Conservation (phyloP, 1,140 invertebrate species). For the Caerostris extrusa region DNA sequence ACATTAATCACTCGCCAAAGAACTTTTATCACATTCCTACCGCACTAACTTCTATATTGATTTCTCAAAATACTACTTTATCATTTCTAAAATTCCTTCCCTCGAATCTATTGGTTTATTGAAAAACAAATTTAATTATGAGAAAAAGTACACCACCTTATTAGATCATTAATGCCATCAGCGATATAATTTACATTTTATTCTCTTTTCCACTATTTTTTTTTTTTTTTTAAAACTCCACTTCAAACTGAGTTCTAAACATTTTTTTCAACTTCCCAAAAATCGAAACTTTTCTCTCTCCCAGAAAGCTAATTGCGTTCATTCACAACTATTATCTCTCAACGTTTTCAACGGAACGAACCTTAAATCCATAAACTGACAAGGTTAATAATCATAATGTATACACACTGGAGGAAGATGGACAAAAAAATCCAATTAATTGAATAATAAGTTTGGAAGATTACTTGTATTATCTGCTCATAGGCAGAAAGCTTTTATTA, state of each 20-base stretch:
- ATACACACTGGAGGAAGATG: conserved; percentile 41
- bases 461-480: conserved; percentile 75
- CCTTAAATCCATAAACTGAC: conserved; percentile 58
- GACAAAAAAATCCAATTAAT: conserved; percentile 76
- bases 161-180: conserved; percentile 50
- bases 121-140: conserved; percentile 77
- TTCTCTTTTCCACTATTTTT: background rate
- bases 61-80: conserved; percentile 31
- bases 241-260: background rate
- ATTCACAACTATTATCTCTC: conserved; percentile 67
- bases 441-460: conserved; percentile 72
- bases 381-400: conserved; percentile 72
- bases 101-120: conserved; percentile 71
- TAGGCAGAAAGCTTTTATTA: conserved; percentile 77
- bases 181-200: conserved; percentile 29
- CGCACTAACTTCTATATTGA: conserved; percentile 15
- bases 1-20: background rate
- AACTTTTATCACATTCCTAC: background rate
- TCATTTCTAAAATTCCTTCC: conserved; percentile 49
- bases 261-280: conserved; percentile 9
- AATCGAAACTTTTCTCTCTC: conserved; percentile 50
- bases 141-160: conserved; percentile 53
- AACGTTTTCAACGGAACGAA: background rate
- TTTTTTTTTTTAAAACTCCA: background rate
- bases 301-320: conserved; percentile 61